Evolutionary conservation across 2,797 vertebrate species (phyloP).

Genomic region (Myotis myotis): DNA sequence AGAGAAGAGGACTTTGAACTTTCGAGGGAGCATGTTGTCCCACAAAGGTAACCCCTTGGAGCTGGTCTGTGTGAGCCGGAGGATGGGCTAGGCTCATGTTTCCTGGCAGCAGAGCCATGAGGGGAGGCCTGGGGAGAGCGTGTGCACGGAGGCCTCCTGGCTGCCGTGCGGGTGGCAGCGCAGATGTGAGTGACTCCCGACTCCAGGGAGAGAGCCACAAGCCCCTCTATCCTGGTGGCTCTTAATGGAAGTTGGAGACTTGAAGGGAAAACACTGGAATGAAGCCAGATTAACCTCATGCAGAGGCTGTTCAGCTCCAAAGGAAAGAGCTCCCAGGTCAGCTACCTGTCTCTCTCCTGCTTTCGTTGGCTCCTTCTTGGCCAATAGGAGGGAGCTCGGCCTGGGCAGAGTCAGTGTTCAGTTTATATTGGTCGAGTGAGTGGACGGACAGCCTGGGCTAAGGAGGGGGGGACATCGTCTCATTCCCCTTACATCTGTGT

Average conservation of each 20-base stretch:
- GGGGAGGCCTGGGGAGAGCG: not conserved
- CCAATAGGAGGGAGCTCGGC: not conserved
- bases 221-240: not conserved
- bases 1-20: slow-evolving; percentile 89
- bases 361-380: not conserved
- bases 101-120: not conserved
- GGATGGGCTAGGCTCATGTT: rapidly evolving
- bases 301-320: not conserved
- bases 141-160: not conserved
- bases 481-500: not conserved
- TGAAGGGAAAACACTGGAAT: not conserved
- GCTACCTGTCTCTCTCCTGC: not conserved
- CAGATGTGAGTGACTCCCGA: not conserved
- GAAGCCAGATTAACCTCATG: not conserved
- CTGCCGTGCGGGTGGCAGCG: not conserved
- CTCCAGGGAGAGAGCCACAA: not conserved
- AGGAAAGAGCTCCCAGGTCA: not conserved
- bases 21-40: slow-evolving; percentile 81
- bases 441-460: too few species aligned
- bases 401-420: rapidly evolving
- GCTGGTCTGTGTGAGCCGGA: rapidly evolving
- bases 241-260: not conserved
- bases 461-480: not conserved
- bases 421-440: not conserved
- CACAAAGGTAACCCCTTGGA: slow-evolving; percentile 86